Base-by-base conservation (phyloP, 2,797 vertebrate genomes). In the Arnoldichthys spilopterus region DNA sequence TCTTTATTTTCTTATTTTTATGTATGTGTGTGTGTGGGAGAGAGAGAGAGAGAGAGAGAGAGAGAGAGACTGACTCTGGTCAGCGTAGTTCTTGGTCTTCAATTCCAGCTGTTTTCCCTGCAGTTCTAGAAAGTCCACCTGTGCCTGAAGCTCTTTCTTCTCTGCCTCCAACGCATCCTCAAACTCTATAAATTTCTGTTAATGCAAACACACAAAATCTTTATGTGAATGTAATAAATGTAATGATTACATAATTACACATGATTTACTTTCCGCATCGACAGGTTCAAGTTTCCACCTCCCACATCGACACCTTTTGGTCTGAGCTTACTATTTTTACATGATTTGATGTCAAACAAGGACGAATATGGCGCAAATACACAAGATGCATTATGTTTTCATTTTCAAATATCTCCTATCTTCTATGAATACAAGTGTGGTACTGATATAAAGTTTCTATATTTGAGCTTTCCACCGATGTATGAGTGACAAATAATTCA, bases 161-260 rank as follows among this genome's bases (percentile, higher is more conserved):
- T 99, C 98, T 8, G 96, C 97, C 66, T 99, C 98, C 94, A 99
- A 82, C 0, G 95, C 93, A 95, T 99, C 98, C 87, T 99, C 98
- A 87, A 98, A 99, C 85, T 99, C 98, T 68, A 99, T 99, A 87
- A 99, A 99, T 88, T 99, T 99, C 85, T 86, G 77, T 79, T 72
- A 74, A 77, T 43, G 76, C 20, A 68, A 18, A 74, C 24, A 66
- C 15, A 28, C 2, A 13, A 30, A 30, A 45, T 12, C 11, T 45
- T 45, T 45, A 45, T 13, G 37, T 5, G 37, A 37, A 5, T 37
- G 37, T 6, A 45, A 11, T 20, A 26, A 24, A 9, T 26, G 22
- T 3, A 45, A 45, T 37, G 37, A 37, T 37, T 37, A 37, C 4
- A 13, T 45, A 1, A 45, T 45, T 45, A 45, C 43, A 45, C 13